phyloP scores from a whole-genome alignment of 2,888 invertebrate genomes.

The Melikaiella ostensackeni region DNA sequence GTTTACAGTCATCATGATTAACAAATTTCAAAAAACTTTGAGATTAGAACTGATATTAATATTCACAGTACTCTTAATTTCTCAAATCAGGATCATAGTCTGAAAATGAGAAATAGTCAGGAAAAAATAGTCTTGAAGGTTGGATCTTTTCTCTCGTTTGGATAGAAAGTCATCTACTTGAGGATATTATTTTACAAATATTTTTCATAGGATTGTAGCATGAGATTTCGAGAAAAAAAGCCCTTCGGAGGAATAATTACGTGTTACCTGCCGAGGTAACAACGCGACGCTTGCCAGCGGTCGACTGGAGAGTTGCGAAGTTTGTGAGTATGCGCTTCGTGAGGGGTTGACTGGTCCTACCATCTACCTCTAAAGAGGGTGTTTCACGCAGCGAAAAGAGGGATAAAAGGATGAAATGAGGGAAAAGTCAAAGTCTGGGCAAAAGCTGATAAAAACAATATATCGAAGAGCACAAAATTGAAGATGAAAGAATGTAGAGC shows the following conservation, averaged over 20 bases:
- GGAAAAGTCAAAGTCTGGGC: neutral
- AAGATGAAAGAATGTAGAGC: neutral
- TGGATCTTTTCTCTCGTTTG: neutral
- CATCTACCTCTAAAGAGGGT: constrained; percentile 45
- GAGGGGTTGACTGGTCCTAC: constrained; percentile 18
- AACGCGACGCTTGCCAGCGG: constrained; percentile 50
- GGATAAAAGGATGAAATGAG: neutral
- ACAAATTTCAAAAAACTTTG: neutral
- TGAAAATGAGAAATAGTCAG: neutral
- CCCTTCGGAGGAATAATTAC: constrained; percentile 1
- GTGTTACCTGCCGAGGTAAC: constrained; percentile 45
- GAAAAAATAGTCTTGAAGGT: neutral
- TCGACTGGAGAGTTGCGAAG: constrained; percentile 49
- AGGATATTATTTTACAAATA: neutral
- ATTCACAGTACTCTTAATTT: neutral
- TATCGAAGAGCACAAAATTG: neutral
- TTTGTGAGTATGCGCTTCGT: constrained; percentile 46
- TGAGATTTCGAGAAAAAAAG: neutral
- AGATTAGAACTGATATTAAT: neutral
- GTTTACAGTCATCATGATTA: neutral
- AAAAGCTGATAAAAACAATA: neutral
- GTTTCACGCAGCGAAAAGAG: constrained; percentile 41
- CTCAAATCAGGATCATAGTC: neutral
- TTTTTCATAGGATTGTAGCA: neutral
- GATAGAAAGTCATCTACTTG: neutral